These are phyloP conservation scores for Malthinus flaveolus DNA, from an alignment of 2,888 invertebrate species.

Conservation along the genomic window DNA sequence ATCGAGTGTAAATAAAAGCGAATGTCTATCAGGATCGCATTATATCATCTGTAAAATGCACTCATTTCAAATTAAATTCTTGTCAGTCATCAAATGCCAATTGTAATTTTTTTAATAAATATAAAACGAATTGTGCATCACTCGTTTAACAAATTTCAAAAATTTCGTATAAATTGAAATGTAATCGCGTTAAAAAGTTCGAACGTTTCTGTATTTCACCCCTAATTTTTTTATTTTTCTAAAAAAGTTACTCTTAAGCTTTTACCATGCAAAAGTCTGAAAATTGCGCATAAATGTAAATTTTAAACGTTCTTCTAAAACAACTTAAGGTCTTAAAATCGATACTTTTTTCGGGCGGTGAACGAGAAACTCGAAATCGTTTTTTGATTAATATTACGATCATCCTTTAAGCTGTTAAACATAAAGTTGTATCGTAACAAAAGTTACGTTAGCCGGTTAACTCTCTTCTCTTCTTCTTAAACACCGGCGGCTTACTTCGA, in stretches of 20 bases:
- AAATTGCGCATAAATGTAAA: too few relatives aligned
- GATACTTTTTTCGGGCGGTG: not conserved
- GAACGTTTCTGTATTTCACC: not conserved
- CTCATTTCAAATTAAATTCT: constrained; percentile 3
- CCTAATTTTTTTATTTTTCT: not conserved
- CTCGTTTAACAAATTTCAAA: not conserved
- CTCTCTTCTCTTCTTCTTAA: too few relatives aligned
- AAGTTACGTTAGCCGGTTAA: too few relatives aligned
- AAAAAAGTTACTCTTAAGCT: not conserved
- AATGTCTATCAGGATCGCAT: constrained; percentile 2
- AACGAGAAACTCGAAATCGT: constrained; percentile 15
- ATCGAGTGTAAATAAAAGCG: not conserved
- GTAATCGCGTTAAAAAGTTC: not conserved
- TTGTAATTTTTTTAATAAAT: not conserved
- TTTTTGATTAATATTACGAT: constrained; percentile 28
- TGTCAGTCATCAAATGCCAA: constrained; percentile 4
- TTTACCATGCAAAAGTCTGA: not conserved
- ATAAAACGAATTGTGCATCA: not conserved
- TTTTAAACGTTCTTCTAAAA: too few relatives aligned
- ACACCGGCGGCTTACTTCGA: too few relatives aligned
- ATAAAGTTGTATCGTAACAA: constrained; percentile 23
- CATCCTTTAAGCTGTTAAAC: constrained; percentile 19
- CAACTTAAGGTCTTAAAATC: too few relatives aligned
- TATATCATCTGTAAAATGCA: constrained; percentile 3
- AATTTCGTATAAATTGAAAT: too few relatives aligned